These are phyloP conservation scores for Probaryconus sp. DNA, from an alignment of 1,140 invertebrate species.

Conservation along the genomic window DNA sequence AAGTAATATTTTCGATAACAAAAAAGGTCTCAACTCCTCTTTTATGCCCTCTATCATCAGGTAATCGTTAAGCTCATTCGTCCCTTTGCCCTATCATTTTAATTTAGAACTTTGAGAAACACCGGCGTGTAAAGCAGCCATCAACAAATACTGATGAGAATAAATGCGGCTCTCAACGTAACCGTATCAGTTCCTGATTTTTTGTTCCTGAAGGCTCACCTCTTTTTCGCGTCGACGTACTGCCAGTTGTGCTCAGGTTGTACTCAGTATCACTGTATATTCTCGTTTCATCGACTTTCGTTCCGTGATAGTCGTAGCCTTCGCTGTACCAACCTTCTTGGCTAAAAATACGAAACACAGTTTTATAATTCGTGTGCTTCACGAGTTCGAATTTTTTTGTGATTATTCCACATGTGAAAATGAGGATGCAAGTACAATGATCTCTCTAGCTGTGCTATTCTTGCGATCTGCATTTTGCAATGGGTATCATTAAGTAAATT, in stretches of 20 bases:
- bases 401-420: slow-evolving; percentile 19
- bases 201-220: slow-evolving; percentile 59
- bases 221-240: slow-evolving; percentile 71
- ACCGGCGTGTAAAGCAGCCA: not conserved
- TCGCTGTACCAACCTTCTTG: slow-evolving; percentile 78
- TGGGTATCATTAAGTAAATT: slow-evolving; percentile 14
- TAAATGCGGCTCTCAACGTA: not conserved
- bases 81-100: not conserved
- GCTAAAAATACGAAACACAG: slow-evolving; percentile 69
- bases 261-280: slow-evolving; percentile 78
- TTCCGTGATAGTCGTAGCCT: slow-evolving; percentile 74
- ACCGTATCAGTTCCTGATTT: slow-evolving; percentile 23
- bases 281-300: slow-evolving; percentile 72
- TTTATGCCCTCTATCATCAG: slow-evolving; percentile 6
- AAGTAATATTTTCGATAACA: no score
- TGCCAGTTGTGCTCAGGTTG: slow-evolving; percentile 72
- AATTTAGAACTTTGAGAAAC: slow-evolving; percentile 17
- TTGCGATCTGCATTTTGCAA: slow-evolving; percentile 14
- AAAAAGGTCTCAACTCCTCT: no score
- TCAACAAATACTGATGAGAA: slow-evolving; percentile 18
- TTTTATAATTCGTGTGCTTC: slow-evolving; percentile 44
- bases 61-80: slow-evolving; percentile 22
- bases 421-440: slow-evolving; percentile 26
- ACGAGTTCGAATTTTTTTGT: slow-evolving; percentile 23
- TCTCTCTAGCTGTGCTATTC: slow-evolving; percentile 31